These are phyloP conservation scores for Brachylomia viminalis DNA, from an alignment of 2,888 invertebrate genomes.

Conservation along the genomic window DNA sequence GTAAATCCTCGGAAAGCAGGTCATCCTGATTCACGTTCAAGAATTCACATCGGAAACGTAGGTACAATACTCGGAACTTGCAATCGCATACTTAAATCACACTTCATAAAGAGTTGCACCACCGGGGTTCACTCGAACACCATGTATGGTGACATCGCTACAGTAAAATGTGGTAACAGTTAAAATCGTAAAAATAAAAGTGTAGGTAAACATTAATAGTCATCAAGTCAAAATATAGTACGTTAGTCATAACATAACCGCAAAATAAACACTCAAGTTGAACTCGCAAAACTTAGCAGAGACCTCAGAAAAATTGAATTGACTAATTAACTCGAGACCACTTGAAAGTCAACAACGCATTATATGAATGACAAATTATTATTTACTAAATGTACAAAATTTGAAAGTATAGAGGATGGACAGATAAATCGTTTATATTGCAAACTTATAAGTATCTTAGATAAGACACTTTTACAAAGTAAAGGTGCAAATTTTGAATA, in stretches of 20 bases:
- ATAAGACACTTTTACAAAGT: neutral
- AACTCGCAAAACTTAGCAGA: constrained; percentile 64
- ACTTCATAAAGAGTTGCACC: constrained; percentile 59
- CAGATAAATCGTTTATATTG: constrained; percentile 20
- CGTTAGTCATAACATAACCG: constrained; percentile 53
- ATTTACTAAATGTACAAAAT: constrained; percentile 32
- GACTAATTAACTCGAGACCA: constrained; percentile 74
- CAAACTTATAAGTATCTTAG: neutral
- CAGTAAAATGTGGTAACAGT: constrained; percentile 43
- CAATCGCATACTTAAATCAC: constrained; percentile 70
- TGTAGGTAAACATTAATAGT: constrained; percentile 42
- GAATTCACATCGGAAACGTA: constrained; percentile 66
- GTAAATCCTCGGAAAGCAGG: constrained; percentile 69
- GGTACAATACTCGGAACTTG: constrained; percentile 70
- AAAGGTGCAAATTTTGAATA: neutral
- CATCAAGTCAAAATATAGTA: constrained; percentile 44
- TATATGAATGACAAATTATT: constrained; percentile 56
- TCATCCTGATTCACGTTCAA: constrained; percentile 74
- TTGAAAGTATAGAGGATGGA: constrained; percentile 14
- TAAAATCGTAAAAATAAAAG: constrained; percentile 43
- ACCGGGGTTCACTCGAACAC: constrained; percentile 47
- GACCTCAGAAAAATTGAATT: constrained; percentile 67
- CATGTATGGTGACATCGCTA: constrained; percentile 46
- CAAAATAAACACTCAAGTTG: constrained; percentile 73
- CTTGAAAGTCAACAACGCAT: constrained; percentile 65